Base-by-base conservation (phyloP, 1,140 invertebrate genomes). In the Antheraea mylitta region DNA sequence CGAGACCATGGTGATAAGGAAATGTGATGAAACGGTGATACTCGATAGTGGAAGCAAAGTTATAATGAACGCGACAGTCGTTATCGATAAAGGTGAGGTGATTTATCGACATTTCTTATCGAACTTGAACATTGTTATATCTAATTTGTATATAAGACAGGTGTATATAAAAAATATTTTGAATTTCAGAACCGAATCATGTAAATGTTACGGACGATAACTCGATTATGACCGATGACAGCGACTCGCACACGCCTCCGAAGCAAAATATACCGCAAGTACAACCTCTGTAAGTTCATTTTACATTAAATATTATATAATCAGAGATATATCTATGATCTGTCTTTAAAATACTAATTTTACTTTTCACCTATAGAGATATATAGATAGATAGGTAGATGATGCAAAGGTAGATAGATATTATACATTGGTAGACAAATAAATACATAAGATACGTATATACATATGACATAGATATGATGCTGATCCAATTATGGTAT, bases 201-300 rank as follows among this genome's bases (percentile, higher is more conserved):
- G 11, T 65, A 19, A 81, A 81, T 53, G 13, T 85, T 22, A 84
- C 84, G 0, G 85, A 87, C 11, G 84, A 89, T 67, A 84, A 87
- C 61, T 90, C 88, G 0, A 53, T 89, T 10, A 18, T 89, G 8
- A 90, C 88, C 0, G 86, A 90, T 45, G 88, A 90, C 69, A 82
- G 77, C 37, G 85, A 85, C 30, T 22, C 48, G 37, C 38, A 58
- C 16, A 86, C 83, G 3, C 82, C 87, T 0, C 80, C 82, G 0
- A 74, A 72, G 18, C 62, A 73, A 9, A 18, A 61, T 7, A 61
- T 70, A 7, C 79, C 80, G 0, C 5, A 13, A 6, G 22, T 36
- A 7, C 78, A 83, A 53, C 85, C 86, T 13, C 76, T 74, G 86
- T 90, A 64, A 82, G 84, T 82, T 13, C 42, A 61, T 16, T 5